Evolutionary conservation across 2,113 vertebrate genomes (phyloP).

Genomic region (Notechis scutatus): DNA sequence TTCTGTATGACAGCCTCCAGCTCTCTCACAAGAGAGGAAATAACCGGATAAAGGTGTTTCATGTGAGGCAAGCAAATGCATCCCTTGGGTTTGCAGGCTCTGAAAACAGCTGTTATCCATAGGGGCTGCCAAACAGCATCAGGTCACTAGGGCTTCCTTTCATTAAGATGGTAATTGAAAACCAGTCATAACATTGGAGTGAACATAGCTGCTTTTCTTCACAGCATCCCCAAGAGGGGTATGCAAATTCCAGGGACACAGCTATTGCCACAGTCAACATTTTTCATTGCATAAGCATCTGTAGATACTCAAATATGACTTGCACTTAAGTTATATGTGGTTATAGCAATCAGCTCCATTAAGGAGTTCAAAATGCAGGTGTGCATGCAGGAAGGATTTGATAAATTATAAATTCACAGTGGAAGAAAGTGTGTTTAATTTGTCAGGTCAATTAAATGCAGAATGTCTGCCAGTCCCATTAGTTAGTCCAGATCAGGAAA

Average conservation of each 20-base stretch:
- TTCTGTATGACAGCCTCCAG: neutral
- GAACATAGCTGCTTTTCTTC: neutral
- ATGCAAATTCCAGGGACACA: neutral
- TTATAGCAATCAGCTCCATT: neutral
- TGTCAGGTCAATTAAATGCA: neutral
- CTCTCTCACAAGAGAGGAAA: neutral
- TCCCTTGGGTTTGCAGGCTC: neutral
- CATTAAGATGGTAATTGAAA: neutral
- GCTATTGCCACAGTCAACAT: neutral
- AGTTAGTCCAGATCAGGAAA: neutral
- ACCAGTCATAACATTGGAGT: neutral
- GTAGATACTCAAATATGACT: neutral
- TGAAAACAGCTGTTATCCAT: neutral
- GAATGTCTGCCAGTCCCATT: neutral
- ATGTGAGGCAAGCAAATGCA: neutral
- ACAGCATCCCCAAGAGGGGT: accelerated
- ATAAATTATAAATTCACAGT: neutral
- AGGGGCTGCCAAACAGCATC: accelerated
- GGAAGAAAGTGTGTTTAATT: neutral
- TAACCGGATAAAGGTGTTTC: neutral
- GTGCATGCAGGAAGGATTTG: neutral
- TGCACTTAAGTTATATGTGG: neutral
- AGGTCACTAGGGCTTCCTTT: neutral
- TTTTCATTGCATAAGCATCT: neutral
- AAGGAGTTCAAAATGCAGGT: neutral